Conservation (phyloP, 1,140 invertebrate species). For the Cylas formicarius region DNA sequence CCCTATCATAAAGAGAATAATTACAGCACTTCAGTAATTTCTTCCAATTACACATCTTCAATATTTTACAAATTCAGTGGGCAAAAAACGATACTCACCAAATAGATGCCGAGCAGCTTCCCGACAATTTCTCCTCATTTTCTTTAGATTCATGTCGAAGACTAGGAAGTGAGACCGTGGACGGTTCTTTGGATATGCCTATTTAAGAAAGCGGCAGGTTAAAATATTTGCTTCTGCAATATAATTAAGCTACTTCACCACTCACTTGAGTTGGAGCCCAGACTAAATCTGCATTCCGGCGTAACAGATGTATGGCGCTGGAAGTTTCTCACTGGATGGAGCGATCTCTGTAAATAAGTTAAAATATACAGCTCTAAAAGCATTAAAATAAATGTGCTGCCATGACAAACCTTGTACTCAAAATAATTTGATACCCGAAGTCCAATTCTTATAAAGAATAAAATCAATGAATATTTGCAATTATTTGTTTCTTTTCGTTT, state of each 20-base stretch:
- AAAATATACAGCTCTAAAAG: constrained; percentile 1
- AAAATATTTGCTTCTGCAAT: background rate
- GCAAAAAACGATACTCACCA: constrained; percentile 8
- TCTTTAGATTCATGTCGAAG: constrained; percentile 1
- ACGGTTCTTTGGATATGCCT: constrained; percentile 1
- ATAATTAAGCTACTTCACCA: constrained; percentile 5
- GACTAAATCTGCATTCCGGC: constrained; percentile 11
- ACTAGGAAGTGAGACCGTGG: background rate
- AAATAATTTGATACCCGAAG: too few species aligned
- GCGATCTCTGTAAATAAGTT: constrained; percentile 14
- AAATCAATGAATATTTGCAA: too few species aligned
- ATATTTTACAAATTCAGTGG: too few species aligned
- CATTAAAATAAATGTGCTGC: constrained; percentile 6
- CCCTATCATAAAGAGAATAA: too few species aligned
- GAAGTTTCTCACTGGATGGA: constrained; percentile 11
- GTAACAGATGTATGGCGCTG: constrained; percentile 10
- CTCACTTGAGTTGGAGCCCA: constrained; percentile 15
- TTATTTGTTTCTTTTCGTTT: background rate
- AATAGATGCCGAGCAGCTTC: background rate
- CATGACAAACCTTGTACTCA: too few species aligned
- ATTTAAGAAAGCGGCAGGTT: background rate
- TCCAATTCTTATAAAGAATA: too few species aligned
- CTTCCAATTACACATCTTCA: too few species aligned
- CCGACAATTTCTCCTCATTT: constrained; percentile 2
- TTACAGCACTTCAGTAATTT: too few species aligned